Percentiles rank a stretch among this genome's conserved stretches.
phyloP scores from a whole-genome alignment of 2,113 vertebrate genomes.

The Melospiza georgiana region DNA sequence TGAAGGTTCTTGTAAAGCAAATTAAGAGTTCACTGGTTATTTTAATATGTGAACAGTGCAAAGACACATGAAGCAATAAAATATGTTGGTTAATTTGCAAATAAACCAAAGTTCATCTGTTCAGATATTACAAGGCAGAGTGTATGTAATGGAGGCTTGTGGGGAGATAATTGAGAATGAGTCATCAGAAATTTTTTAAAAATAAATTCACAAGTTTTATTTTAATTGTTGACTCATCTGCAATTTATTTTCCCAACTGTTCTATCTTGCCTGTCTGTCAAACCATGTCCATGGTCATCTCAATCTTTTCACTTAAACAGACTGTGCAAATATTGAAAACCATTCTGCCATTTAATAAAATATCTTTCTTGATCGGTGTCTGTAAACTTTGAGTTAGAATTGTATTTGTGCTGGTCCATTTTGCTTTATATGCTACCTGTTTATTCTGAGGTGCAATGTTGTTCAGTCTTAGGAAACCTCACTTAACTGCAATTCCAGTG shows the following conservation, averaged over 20 bases:
- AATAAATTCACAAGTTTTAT: constrained; percentile 58
- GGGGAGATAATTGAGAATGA: constrained; percentile 31
- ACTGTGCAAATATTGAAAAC: background rate
- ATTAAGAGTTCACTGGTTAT: background rate
- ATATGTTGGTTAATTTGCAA: background rate
- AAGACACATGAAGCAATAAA: background rate
- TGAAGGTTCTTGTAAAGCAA: background rate
- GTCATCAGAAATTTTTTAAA: constrained; percentile 37
- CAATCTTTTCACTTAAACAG: background rate
- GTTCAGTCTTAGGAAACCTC: background rate
- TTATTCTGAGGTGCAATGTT: background rate
- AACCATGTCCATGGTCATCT: background rate
- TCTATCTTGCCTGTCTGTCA: constrained; percentile 26
- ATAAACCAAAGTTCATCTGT: constrained; percentile 31
- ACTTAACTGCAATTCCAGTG: background rate
- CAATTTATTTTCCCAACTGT: constrained; percentile 44
- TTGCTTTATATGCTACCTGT: background rate
- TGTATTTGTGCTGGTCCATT: background rate
- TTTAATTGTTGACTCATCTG: constrained; percentile 63
- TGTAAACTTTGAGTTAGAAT: background rate
- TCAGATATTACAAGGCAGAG: background rate
- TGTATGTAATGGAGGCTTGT: constrained; percentile 14
- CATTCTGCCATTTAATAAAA: fast-evolving
- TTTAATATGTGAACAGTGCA: background rate
- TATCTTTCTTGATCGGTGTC: background rate